Percentiles rank a stretch among this genome's conserved stretches.
These are phyloP conservation scores for Drosophila fulvimacula DNA, from an alignment of 2,888 invertebrate species.

Conservation along the genomic window DNA sequence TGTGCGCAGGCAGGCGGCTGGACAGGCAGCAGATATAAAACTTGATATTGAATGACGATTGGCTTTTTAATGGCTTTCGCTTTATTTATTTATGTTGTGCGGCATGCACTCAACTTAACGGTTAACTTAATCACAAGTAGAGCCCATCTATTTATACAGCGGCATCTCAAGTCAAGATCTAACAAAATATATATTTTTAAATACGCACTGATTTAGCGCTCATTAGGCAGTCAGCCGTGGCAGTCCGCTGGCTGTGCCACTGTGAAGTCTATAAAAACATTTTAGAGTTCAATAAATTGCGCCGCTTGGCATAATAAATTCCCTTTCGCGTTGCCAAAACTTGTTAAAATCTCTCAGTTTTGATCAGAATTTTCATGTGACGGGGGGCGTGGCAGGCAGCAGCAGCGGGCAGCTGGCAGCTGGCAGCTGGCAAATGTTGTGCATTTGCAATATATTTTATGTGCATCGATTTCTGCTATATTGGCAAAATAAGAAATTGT, in stretches of 20 bases:
- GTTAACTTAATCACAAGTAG: not conserved
- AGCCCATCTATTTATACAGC: not conserved
- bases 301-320: not conserved
- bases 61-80: constrained; percentile 36
- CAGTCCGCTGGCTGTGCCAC: no score
- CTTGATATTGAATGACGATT: constrained; percentile 14
- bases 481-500: constrained; percentile 72
- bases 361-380: constrained; percentile 11
- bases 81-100: constrained; percentile 35
- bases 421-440: constrained; percentile 34
- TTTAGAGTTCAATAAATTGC: not conserved
- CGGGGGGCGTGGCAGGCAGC: constrained; percentile 48
- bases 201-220: not conserved
- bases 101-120: constrained; percentile 29
- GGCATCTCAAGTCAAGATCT: not conserved
- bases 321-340: not conserved
- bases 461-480: constrained; percentile 71
- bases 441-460: constrained; percentile 68
- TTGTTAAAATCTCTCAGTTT: constrained; percentile 14
- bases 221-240: not conserved
- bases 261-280: no score
- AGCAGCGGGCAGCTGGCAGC: constrained; percentile 13
- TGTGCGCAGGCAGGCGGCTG: constrained; percentile 16
- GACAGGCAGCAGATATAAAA: not conserved
- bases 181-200: not conserved